Base-by-base conservation (phyloP, 1,140 invertebrate species). In the Lepidurus couesii region DNA sequence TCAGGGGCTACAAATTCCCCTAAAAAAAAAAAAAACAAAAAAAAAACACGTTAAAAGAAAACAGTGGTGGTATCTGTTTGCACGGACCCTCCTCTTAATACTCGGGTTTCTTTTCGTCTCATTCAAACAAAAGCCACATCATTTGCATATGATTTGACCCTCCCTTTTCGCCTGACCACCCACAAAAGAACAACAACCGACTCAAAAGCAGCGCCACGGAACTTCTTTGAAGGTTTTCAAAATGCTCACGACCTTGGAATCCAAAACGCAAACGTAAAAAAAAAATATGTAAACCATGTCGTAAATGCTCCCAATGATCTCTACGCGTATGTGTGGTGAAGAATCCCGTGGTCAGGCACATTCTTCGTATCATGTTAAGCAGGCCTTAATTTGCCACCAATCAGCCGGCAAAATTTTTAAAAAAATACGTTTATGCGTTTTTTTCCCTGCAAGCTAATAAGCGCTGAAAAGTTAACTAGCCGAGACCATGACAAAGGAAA, bases 51-150 rank as follows among this genome's bases (percentile, higher is more conserved):
- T 34, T 4, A 4, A 65, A 21, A 65, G 53, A 65, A 65, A 65
- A 65, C 53, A 21, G 53, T 65, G 53, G 53, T 65, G 53, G 45
- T 47, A 47, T 65, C 53, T 65, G 53, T 65, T 65, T 65, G 53
- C 53, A 65, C 53, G 53, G 53, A 65, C 9, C 53, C 53, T n/a
- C 53, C 53, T 65, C 53, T 65, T 34, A 65, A 65, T n/a, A 16
- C 53, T 65, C 53, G 21, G 21, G 16, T 21, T 65, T 65, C 16
- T 21, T 65, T 65, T 65, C 53, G 7, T 65, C 53, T 65, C 53
- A 65, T 65, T 65, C 53, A 65, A 65, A 65, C 53, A 65, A 65
- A 65, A 65, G 13, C 53, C 53, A 65, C 53, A 16, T 65, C 53
- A 65, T 65, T 65, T 65, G 21, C 53, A 65, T 65, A 65, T n/a